These are phyloP conservation scores for Lipophrys pholis DNA, from an alignment of 2,113 vertebrate species.

Conservation along the genomic window DNA sequence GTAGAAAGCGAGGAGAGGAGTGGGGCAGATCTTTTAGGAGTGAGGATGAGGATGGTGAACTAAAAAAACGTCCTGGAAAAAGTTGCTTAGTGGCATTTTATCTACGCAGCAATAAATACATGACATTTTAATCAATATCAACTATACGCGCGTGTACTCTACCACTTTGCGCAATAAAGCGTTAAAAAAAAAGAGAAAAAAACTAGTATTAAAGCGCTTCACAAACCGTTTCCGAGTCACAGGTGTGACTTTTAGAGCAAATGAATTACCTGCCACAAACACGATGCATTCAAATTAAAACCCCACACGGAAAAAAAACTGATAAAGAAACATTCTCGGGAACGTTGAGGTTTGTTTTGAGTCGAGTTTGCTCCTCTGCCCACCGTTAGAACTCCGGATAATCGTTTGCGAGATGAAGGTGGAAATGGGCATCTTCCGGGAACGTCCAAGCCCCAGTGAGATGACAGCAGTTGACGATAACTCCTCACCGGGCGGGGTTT, in stretches of 20 bases:
- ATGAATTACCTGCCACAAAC: not conserved
- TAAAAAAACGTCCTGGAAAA: no score
- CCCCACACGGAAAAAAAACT: not conserved
- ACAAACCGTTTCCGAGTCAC: constrained; percentile 20
- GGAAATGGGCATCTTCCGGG: constrained; percentile 64
- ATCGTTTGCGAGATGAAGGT: not conserved
- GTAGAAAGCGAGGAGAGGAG: not conserved
- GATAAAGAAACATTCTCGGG: not conserved
- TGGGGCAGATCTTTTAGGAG: no score
- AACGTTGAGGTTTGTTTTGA: not conserved
- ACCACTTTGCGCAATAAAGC: no score
- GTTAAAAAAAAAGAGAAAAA: not conserved
- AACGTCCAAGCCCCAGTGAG: constrained; percentile 48
- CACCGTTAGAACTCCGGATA: not conserved
- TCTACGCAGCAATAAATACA: no score
- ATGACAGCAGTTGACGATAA: constrained; percentile 53
- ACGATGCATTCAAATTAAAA: constrained; percentile 5
- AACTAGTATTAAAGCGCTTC: not conserved
- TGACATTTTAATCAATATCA: no score
- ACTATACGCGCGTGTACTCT: not conserved
- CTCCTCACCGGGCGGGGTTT: constrained; percentile 65
- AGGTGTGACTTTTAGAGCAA: constrained; percentile 30
- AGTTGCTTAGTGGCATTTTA: no score
- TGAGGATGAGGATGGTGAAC: not conserved
- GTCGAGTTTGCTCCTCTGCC: not conserved